These are phyloP conservation scores for Microcebus ravelobensis DNA, from an alignment of 2,113 vertebrate species.

Conservation along the genomic window DNA sequence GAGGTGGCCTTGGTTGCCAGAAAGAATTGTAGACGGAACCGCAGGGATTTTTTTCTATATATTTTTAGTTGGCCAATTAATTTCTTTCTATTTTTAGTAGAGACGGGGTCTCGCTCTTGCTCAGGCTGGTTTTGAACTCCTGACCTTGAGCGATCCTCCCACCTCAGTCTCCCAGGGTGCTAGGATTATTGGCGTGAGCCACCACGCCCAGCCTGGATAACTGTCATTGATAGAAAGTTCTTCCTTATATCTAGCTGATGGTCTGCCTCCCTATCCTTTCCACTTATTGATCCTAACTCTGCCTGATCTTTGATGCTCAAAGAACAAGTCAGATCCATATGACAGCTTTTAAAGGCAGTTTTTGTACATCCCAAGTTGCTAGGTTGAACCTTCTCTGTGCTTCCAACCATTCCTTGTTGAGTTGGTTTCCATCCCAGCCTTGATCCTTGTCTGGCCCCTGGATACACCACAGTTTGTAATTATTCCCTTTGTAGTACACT, in stretches of 20 bases:
- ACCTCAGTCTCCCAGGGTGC: too few relatives aligned
- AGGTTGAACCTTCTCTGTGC: background rate
- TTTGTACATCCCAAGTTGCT: background rate
- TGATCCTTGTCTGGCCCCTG: background rate
- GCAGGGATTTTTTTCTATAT: background rate
- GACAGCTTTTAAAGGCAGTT: background rate
- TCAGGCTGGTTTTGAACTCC: too few relatives aligned
- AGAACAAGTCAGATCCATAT: background rate
- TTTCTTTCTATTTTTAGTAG: too few relatives aligned
- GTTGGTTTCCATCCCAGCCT: background rate
- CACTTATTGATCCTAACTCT: background rate
- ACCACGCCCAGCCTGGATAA: too few relatives aligned
- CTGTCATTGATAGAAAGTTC: background rate
- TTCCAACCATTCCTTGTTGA: background rate
- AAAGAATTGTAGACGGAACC: background rate
- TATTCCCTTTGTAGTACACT: background rate
- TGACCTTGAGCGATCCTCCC: too few relatives aligned
- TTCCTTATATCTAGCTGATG: background rate
- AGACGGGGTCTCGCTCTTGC: too few relatives aligned
- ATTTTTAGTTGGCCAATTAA: too few relatives aligned
- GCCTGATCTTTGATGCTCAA: background rate
- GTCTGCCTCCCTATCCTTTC: background rate
- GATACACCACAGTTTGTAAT: background rate
- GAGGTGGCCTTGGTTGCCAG: background rate
- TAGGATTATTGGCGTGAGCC: too few relatives aligned